Evolutionary conservation across 2,888 invertebrate species (phyloP).

Genomic region (Pseudococcus jackbeardsleyi): DNA sequence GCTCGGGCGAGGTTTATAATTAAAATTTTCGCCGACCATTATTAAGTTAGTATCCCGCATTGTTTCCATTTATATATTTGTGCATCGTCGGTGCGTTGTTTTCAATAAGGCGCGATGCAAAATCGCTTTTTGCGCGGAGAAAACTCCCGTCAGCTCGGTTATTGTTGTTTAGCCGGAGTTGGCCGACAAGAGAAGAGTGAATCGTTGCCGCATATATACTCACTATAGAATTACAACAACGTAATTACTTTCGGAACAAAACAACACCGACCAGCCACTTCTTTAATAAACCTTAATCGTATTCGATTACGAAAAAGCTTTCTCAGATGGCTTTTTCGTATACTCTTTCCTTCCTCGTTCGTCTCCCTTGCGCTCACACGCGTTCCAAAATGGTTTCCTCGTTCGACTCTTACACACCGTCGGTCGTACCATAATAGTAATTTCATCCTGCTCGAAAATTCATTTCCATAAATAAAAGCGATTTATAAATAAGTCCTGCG

Average conservation of each 20-base stretch:
- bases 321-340: constrained; percentile 21
- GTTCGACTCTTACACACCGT: background rate
- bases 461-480: constrained; percentile 44
- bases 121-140: background rate
- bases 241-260: constrained; percentile 32
- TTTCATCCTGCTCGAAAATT: constrained; percentile 12
- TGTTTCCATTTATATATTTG: constrained; percentile 21
- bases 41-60: constrained; percentile 47
- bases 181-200: background rate
- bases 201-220: background rate
- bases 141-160: background rate
- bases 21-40: constrained; percentile 44
- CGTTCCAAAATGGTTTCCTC: background rate
- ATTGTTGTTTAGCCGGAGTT: background rate
- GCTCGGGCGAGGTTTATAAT: constrained; percentile 5
- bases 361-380: background rate
- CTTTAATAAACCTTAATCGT: constrained; percentile 47
- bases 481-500: constrained; percentile 31
- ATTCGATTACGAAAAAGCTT: constrained; percentile 41
- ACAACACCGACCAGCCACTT: constrained; percentile 23
- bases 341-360: background rate
- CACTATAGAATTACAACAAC: constrained; percentile 38
- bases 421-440: background rate
- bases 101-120: constrained; percentile 16
- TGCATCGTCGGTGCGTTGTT: background rate